A percentile compares a stretch with the other conserved stretches of the same genome.
phyloP scores from a whole-genome alignment of 2,113 vertebrate species.

The Crotalus tigris region DNA sequence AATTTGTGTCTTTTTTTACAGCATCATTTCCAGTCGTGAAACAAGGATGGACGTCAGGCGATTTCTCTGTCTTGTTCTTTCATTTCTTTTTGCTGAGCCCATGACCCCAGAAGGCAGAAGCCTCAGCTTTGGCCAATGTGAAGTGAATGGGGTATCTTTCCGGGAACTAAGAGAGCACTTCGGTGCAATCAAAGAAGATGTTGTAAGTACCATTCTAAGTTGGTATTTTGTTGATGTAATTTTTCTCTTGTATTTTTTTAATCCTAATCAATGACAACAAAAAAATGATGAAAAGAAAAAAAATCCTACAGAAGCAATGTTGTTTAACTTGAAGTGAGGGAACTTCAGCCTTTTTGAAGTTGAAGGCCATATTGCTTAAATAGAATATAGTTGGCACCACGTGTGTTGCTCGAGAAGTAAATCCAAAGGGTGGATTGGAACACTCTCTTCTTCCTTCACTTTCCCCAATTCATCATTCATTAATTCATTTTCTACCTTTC shows the following conservation, averaged over 20 bases:
- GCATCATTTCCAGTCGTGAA: not conserved
- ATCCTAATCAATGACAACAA: not conserved
- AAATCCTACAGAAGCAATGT: not conserved
- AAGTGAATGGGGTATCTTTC: constrained; percentile 25
- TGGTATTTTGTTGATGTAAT: not conserved
- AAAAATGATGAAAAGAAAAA: not conserved
- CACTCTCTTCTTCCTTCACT: not conserved
- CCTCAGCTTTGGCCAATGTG: constrained; percentile 19
- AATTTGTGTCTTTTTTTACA: not conserved
- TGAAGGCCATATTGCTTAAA: not conserved
- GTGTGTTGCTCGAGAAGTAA: not conserved
- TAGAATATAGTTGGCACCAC: not conserved
- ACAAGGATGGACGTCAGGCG: not conserved
- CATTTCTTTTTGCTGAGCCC: not conserved
- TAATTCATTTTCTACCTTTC: not conserved
- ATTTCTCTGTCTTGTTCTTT: not conserved
- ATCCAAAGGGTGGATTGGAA: not conserved
- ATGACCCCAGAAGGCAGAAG: not conserved
- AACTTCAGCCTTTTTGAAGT: not conserved
- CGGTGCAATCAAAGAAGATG: constrained; percentile 16
- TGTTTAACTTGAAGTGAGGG: not conserved
- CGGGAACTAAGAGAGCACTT: constrained; percentile 34
- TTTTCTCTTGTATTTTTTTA: not conserved
- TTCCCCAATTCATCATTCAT: not conserved
- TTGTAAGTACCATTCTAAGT: constrained; percentile 33